Evolutionary conservation across 2,888 invertebrate species (phyloP), one percentile per base, ranked within the genome.

Genomic region (Andrena flavipes): DNA sequence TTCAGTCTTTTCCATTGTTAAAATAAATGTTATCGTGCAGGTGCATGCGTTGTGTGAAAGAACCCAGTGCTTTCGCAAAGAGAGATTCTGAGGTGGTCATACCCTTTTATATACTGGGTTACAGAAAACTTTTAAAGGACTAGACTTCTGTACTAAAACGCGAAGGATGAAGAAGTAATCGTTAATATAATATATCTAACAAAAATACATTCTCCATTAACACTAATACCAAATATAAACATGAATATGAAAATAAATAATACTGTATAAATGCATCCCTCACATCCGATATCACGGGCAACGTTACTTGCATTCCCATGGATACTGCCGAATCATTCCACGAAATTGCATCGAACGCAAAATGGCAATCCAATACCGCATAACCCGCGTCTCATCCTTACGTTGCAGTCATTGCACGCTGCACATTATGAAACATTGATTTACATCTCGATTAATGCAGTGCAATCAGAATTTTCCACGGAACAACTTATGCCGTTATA

Each of bases 321-420:
- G n/a, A 60, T 60, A 60, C 26, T 16, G 29, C n/a, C 60, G 30
- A 60, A 29, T 60, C 60, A 60, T n/a, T 29, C n/a, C n/a, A n/a
- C 8, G n/a, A n/a, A 60, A 60, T 60, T 60, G 30, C 30, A 29
- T 59, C 59, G 26, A 30, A 13, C 26, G 0, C 13, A 59, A 42
- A 59, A 59, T 59, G 6, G 26, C 16, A n/a, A 60, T 60, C 7
- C 30, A 33, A 60, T 33, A 62, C n/a, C 10, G 10, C 29, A 0
- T 2, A 62, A 62, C 16, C 8, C 10, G 62, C 20, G 20, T 10
- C 20, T 35, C 10, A 35, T 20, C 20, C 8, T 33, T 62, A 2
- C 29, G 29, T 16, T 29, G 10, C 42, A 42, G 42, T 56, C 10
- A 13, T 10, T 56, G 23, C 56, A 23, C 56, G 56, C 33, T 10